phyloP scores from a whole-genome alignment of 1,140 invertebrate species.

The Chelonus insularis region DNA sequence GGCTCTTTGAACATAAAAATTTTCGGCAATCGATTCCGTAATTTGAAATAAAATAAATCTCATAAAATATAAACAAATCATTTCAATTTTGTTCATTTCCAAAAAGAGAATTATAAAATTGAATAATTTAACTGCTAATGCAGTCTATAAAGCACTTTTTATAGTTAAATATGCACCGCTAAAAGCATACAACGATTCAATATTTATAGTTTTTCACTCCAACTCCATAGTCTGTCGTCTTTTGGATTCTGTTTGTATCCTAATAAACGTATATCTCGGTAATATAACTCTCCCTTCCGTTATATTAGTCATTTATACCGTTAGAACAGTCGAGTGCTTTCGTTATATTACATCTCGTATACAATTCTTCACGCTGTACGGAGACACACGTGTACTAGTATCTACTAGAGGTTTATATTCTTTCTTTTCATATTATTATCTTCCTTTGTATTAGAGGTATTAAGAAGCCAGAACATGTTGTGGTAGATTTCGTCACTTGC shows the following conservation, averaged over 20 bases:
- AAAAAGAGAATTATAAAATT: too few species aligned
- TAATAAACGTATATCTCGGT: constrained; percentile 3
- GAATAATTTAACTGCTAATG: too few species aligned
- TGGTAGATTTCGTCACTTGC: background rate
- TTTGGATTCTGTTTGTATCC: background rate
- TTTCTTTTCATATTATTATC: background rate
- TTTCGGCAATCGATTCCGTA: too few species aligned
- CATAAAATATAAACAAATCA: too few species aligned
- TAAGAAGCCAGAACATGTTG: background rate
- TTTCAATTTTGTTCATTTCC: too few species aligned
- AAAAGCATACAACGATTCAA: background rate
- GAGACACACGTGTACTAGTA: constrained; percentile 1
- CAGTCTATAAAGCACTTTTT: too few species aligned
- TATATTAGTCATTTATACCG: constrained; percentile 11
- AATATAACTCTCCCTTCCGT: constrained; percentile 1
- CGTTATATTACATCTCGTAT: constrained; percentile 16
- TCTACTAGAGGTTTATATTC: background rate
- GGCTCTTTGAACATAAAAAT: too few species aligned
- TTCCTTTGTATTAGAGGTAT: background rate
- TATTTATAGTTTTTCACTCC: background rate
- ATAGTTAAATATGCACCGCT: background rate
- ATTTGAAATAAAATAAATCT: too few species aligned
- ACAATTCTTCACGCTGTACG: constrained; percentile 14
- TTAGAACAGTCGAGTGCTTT: constrained; percentile 5
- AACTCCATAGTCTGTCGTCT: background rate